phyloP scores from a whole-genome alignment of 2,888 invertebrate genomes.

The Eueremaeus valkanovi region DNA sequence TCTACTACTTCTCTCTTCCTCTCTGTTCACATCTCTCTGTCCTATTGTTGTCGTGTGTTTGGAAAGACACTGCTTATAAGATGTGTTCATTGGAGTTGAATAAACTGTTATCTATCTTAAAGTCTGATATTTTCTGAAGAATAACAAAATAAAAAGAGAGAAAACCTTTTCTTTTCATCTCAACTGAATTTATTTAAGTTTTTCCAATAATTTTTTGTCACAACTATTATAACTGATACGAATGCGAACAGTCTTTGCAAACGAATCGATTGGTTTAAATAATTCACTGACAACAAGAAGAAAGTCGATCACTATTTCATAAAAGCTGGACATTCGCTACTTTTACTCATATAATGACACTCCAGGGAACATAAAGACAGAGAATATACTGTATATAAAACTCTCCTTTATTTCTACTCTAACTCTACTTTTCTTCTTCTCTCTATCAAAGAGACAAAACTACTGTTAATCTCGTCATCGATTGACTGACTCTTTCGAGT shows the following conservation, averaged over 20 bases:
- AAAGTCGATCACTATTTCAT: conserved; percentile 14
- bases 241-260: not conserved
- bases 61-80: not conserved
- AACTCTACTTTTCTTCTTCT: no score
- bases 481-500: conserved; percentile 1
- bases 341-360: conserved; percentile 4
- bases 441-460: not conserved
- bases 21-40: no score
- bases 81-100: not conserved
- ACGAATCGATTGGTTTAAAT: conserved; percentile 5
- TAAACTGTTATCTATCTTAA: not conserved
- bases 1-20: not conserved
- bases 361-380: not conserved
- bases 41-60: not conserved
- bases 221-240: not conserved
- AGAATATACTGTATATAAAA: not conserved
- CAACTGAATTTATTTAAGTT: not conserved
- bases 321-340: conserved; percentile 20
- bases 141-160: no score
- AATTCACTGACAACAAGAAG: not conserved
- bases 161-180: not conserved
- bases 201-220: not conserved
- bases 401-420: no score
- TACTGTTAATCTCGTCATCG: conserved; percentile 14
- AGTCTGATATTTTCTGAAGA: not conserved